phyloP scores from a whole-genome alignment of 2,888 invertebrate species.

The Muscina levida region DNA sequence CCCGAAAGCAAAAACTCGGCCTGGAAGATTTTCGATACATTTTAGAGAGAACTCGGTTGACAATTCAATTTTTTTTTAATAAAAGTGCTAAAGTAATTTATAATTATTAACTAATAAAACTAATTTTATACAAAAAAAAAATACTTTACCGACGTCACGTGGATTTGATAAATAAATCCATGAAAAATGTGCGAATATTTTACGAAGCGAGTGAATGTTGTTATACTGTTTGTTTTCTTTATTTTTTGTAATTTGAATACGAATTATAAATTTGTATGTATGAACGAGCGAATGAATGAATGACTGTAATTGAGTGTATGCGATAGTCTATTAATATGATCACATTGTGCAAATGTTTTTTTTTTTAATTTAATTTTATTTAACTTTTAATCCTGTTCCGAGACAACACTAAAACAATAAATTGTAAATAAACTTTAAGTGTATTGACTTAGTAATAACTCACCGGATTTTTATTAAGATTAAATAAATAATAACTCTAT shows the following conservation, averaged over 20 bases:
- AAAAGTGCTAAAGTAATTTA: constrained; percentile 63
- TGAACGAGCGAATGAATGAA: background rate
- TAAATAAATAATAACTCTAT: background rate
- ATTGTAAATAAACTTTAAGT: constrained; percentile 69
- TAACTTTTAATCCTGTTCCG: constrained; percentile 37
- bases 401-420: constrained; percentile 66
- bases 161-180: constrained; percentile 2
- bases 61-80: constrained; percentile 44
- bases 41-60: constrained; percentile 45
- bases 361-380: constrained; percentile 33
- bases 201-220: constrained; percentile 10
- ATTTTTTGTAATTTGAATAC: constrained; percentile 2
- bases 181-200: constrained; percentile 6
- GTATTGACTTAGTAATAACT: constrained; percentile 53
- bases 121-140: constrained; percentile 35
- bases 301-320: constrained; percentile 25
- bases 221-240: constrained; percentile 20
- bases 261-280: constrained; percentile 33
- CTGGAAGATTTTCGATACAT: constrained; percentile 21
- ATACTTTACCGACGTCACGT: constrained; percentile 9
- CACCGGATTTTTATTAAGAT: background rate
- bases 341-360: constrained; percentile 21
- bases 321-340: constrained; percentile 3
- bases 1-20: constrained; percentile 18
- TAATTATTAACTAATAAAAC: constrained; percentile 49